Conservation (phyloP, 1,140 invertebrate species). For the Caenorhabditis brenneri region DNA sequence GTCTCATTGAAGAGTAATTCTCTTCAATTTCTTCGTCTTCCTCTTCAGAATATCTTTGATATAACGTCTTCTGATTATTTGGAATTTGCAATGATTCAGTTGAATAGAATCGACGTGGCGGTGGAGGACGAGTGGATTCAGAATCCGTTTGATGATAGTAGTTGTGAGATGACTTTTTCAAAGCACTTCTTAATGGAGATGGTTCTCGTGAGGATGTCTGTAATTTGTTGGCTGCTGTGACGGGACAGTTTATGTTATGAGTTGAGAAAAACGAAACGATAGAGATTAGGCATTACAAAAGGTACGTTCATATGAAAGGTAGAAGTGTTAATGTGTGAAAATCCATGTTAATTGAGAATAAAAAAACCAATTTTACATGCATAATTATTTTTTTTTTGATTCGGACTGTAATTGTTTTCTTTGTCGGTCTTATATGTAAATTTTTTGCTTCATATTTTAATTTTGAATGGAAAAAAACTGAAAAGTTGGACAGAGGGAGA, state of each 20-base stretch:
- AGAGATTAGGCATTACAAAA: not conserved
- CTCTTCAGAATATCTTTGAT: conserved; percentile 30
- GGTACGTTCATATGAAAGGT: not conserved
- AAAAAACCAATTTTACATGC: not conserved
- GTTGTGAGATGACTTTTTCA: conserved; percentile 32
- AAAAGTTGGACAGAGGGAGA: conserved; percentile 5
- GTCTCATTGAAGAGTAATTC: not conserved
- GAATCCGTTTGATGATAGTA: conserved; percentile 15
- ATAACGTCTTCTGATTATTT: not conserved
- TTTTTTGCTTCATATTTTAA: too few species aligned
- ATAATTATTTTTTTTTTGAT: not conserved
- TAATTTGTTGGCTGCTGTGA: not conserved
- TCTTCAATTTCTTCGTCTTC: conserved; percentile 24
- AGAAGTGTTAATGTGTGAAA: conserved; percentile 2
- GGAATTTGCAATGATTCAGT: not conserved
- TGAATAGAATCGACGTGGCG: conserved; percentile 15
- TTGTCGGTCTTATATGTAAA: too few species aligned
- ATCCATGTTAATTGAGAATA: conserved; percentile 11
- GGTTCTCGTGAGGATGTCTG: conserved; percentile 34
- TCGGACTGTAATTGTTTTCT: too few species aligned
- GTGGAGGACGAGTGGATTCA: not conserved
- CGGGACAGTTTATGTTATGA: not conserved
- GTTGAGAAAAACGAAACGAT: not conserved
- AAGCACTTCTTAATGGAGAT: conserved; percentile 31
- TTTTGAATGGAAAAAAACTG: not conserved